Conservation (phyloP, 37 sponge, comb jelly and placozoan genomes). For the Hormiphora californensis region DNA sequence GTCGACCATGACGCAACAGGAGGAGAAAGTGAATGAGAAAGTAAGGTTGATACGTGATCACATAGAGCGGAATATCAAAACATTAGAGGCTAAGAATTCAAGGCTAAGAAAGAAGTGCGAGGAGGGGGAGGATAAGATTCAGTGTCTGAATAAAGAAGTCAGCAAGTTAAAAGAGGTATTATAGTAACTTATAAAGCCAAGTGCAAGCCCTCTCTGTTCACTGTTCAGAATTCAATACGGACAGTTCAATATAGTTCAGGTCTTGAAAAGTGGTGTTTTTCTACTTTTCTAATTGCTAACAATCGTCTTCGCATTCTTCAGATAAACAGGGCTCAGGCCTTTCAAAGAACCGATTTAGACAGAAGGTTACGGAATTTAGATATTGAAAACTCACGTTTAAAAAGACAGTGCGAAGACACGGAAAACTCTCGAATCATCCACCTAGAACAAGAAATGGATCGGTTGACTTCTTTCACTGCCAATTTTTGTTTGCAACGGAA, state of each 20-base stretch:
- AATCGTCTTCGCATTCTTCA: too few species aligned
- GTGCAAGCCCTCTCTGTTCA: too few species aligned
- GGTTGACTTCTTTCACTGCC: background rate
- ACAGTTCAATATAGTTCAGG: too few species aligned
- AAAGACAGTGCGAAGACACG: background rate
- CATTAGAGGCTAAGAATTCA: background rate
- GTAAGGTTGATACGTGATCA: constrained; percentile 24
- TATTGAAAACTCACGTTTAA: constrained; percentile 32
- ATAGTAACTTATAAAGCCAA: too few species aligned
- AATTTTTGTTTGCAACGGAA: background rate
- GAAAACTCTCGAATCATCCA: background rate
- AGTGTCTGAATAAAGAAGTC: background rate
- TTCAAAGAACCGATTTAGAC: constrained; percentile 17
- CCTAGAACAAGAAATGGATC: background rate
- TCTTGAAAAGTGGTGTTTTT: too few species aligned
- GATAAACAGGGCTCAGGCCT: constrained; percentile 47
- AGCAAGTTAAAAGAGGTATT: too few species aligned
- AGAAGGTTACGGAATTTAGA: background rate
- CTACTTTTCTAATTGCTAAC: too few species aligned
- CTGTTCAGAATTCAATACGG: too few species aligned
- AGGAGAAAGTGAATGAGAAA: constrained; percentile 21
- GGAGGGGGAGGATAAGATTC: constrained; percentile 13
- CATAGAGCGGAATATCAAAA: background rate
- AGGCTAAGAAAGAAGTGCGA: background rate
- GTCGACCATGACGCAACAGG: background rate